Percentiles rank a stretch among this genome's conserved stretches.
These are phyloP conservation scores for Phrynosoma platyrhinos DNA, from an alignment of 2,113 vertebrate genomes.

Conservation along the genomic window DNA sequence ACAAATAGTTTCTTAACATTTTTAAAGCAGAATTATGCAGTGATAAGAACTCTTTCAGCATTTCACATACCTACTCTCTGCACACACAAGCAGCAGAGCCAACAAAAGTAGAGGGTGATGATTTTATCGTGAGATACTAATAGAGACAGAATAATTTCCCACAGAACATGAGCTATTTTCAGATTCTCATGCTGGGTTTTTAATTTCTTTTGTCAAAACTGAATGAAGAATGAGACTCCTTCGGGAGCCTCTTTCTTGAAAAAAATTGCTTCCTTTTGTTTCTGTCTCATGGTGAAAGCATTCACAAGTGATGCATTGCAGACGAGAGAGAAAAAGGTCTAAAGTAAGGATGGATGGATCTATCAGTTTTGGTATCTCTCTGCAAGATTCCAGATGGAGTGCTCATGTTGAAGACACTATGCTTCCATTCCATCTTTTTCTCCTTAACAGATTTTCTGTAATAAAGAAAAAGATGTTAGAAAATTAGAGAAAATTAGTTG, in stretches of 20 bases:
- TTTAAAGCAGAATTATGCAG: not conserved
- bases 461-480: not conserved
- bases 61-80: not conserved
- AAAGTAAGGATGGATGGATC: not conserved
- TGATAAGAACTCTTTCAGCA: not conserved
- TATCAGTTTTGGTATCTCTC: not conserved
- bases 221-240: not conserved
- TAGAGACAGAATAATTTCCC: not conserved
- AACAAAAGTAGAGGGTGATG: not conserved
- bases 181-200: not conserved
- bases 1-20: not conserved
- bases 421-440: not conserved
- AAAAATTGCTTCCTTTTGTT: not conserved
- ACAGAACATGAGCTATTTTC: not conserved
- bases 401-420: not conserved
- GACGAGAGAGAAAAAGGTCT: not conserved
- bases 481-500: not conserved
- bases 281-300: not conserved
- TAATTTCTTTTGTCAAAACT: not conserved
- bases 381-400: not conserved
- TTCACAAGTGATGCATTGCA: not conserved
- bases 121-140: not conserved
- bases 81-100: not conserved
- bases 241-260: not conserved
- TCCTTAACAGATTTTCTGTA: not conserved